Evolutionary conservation across 1,140 invertebrate genomes (phyloP), one percentile per base, ranked within the genome.

Genomic region (Chironomus tepperi): DNA sequence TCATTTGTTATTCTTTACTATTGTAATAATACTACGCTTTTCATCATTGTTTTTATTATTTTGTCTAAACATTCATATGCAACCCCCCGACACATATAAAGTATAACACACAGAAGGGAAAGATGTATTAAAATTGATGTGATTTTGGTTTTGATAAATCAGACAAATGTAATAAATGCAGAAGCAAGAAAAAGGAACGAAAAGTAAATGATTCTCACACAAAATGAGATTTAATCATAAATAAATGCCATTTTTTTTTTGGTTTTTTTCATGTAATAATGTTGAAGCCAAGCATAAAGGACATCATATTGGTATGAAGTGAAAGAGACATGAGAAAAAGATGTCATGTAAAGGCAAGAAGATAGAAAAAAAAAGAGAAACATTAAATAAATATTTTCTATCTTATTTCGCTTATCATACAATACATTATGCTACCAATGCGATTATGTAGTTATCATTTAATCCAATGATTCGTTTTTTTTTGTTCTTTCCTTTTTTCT

Each of bases 321-420:
- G 43, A 12, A 57, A 57, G 10, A 15, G 47, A 57, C 9, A 47
- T 34, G 43, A 47, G 43, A 57, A 57, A 57, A 57, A 57, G 5
- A 57, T 57, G 47, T 57, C 47, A 57, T 57, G 10, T 34, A 5
- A 34, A 34, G 24, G 24, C 24, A 34, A 34, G 5, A 5, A 34
- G 1, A 34, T 1, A 57, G 10, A n/a, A 34, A 34, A 5, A 34
- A 2, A 34, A 3, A 57, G 10, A n/a, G n/a, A n/a, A 57, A 57
- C 47, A 57, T 57, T 57, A 57, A 57, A 57, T 57, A 57, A 57
- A 57, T 57, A 57, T 57, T 57, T 57, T 57, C 47, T n/a, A 57
- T 57, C 47, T 57, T 57, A 57, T 57, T 57, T 57, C 47, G 47
- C 47, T 57, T 57, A 57, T 57, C 47, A 57, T 57, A 57, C 47